These are phyloP conservation scores for Leptonema lineaticorne DNA, from an alignment of 1,140 invertebrate species.

Conservation along the genomic window DNA sequence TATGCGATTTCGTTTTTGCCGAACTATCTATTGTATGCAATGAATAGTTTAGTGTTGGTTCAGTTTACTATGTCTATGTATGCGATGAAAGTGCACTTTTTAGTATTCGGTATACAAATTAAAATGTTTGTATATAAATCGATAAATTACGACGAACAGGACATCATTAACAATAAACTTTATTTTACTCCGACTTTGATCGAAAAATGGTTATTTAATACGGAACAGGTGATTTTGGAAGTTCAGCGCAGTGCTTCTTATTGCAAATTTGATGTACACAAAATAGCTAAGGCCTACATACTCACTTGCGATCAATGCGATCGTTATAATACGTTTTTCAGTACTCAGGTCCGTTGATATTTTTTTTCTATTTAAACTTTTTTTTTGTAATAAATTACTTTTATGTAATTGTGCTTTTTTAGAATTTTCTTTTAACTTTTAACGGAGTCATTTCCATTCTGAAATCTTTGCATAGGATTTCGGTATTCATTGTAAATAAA, in stretches of 20 bases:
- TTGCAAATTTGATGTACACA: background rate
- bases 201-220: background rate
- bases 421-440: slow-evolving; percentile 25
- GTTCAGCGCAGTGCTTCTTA: too few species aligned
- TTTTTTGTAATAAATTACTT: too few species aligned
- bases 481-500: too few species aligned
- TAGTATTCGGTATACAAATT: background rate
- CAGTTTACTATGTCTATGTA: slow-evolving; percentile 23
- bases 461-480: slow-evolving; percentile 8
- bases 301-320: slow-evolving; percentile 21
- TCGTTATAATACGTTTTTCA: slow-evolving; percentile 15
- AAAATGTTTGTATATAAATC: background rate
- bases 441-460: slow-evolving; percentile 25
- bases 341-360: background rate
- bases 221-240: background rate
- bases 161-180: background rate
- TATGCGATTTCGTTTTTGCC: background rate
- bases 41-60: slow-evolving; percentile 21
- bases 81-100: background rate
- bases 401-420: too few species aligned
- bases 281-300: slow-evolving; percentile 4
- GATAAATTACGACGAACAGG: too few species aligned
- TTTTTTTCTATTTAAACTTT: too few species aligned
- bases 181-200: background rate
- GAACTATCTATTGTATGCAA: slow-evolving; percentile 20